phyloP scores from a whole-genome alignment of 1,140 invertebrate species.

The Bombus consobrinus region DNA sequence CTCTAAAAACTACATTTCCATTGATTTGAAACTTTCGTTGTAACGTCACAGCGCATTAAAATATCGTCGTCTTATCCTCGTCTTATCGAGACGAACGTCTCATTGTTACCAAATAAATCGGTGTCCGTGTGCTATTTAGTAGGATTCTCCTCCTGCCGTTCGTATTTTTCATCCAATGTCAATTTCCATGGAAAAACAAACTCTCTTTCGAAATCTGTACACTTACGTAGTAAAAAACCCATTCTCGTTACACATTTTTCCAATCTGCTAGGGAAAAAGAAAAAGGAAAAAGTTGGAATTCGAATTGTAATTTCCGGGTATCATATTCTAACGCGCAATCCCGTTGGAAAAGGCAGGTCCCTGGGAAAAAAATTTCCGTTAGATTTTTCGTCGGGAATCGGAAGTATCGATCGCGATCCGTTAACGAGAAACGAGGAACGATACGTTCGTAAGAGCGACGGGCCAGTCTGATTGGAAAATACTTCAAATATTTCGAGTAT shows the following conservation, averaged over 20 bases:
- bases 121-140: no score
- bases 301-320: constrained; percentile 11
- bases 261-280: background rate
- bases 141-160: no score
- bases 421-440: constrained; percentile 22
- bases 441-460: constrained; percentile 34
- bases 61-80: background rate
- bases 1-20: no score
- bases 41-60: background rate
- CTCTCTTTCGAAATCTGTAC: background rate
- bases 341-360: background rate
- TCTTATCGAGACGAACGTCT: no score
- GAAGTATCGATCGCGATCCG: background rate
- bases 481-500: constrained; percentile 51
- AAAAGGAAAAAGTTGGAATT: background rate
- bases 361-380: background rate
- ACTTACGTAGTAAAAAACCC: background rate
- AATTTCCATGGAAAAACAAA: background rate
- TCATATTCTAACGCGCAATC: constrained; percentile 5
- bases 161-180: background rate
- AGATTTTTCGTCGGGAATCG: background rate
- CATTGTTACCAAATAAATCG: no score
- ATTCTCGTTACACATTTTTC: constrained; percentile 4
- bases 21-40: no score
- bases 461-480: constrained; percentile 22